Percentiles rank a stretch among this genome's conserved stretches.
Evolutionary conservation across 2,113 vertebrate genomes (phyloP).

Genomic region (Nansenia antarctica): DNA sequence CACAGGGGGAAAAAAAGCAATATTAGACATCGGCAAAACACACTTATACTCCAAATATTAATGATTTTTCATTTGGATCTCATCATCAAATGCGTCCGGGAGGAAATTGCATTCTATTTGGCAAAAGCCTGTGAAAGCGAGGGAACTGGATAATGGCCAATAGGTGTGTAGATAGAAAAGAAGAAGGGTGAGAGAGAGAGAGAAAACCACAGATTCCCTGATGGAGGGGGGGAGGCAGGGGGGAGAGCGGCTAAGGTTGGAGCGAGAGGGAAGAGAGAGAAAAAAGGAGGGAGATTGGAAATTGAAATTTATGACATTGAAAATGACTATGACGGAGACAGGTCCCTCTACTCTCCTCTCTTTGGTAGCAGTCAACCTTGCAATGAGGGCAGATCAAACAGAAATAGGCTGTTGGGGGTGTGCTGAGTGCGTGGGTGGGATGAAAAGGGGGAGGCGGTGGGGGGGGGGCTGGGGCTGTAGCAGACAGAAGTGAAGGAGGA

Average conservation of each 20-base stretch:
- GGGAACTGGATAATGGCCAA: constrained; percentile 90
- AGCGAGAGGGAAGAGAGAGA: constrained; percentile 55
- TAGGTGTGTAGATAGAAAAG: constrained; percentile 60
- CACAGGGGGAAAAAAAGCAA: constrained; percentile 44
- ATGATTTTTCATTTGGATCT: constrained; percentile 84
- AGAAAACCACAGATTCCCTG: constrained; percentile 47
- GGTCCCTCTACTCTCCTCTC: constrained; percentile 20
- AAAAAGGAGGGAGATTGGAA: constrained; percentile 73
- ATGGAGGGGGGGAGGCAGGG: constrained; percentile 8
- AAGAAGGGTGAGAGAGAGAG: constrained; percentile 46
- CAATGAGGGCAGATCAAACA: constrained; percentile 78
- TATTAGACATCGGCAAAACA: constrained; percentile 66
- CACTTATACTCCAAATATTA: constrained; percentile 79
- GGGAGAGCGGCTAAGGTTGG: constrained; percentile 14
- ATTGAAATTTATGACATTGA: constrained; percentile 90
- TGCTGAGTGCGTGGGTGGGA: neutral
- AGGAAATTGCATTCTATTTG: constrained; percentile 89
- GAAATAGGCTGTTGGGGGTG: constrained; percentile 68
- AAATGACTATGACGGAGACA: constrained; percentile 78
- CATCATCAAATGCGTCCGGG: constrained; percentile 80
- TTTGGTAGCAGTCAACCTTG: constrained; percentile 72
- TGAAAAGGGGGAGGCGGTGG: neutral
- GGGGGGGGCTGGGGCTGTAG: constrained; percentile 1
- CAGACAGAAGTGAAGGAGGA: constrained; percentile 60
- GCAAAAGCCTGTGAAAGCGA: constrained; percentile 78